Conservation (phyloP, 2,113 vertebrate species). For the Dolichallabes microphthalmus region DNA sequence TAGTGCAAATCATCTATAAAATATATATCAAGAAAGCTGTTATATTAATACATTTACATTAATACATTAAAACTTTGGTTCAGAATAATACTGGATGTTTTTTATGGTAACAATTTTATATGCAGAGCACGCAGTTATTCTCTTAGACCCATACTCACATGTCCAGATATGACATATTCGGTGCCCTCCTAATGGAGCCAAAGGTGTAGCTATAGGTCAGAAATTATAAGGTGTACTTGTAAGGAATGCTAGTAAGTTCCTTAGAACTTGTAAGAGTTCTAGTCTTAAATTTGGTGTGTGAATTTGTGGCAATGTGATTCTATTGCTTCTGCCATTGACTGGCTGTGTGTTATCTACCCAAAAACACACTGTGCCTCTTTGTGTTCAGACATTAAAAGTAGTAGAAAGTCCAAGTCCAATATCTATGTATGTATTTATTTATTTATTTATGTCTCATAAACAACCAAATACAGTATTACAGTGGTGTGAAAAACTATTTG, state of each 20-base stretch:
- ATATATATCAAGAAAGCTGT: neutral
- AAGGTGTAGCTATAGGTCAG: neutral
- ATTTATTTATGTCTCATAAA: no score
- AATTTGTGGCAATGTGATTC: neutral
- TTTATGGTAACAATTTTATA: neutral
- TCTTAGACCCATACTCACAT: neutral
- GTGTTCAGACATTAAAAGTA: neutral
- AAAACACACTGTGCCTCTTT: no score
- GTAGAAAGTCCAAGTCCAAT: neutral
- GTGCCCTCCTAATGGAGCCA: neutral
- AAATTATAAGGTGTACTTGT: neutral
- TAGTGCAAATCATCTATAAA: neutral
- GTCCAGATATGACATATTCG: neutral
- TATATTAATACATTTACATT: neutral
- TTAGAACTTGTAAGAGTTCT: neutral
- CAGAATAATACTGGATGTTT: neutral
- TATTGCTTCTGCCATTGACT: neutral
- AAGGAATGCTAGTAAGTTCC: neutral
- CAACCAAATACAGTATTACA: no score
- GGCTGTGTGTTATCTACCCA: neutral
- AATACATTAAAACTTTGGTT: neutral
- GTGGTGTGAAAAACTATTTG: no score
- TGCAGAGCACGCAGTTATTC: neutral
- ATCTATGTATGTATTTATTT: no score
- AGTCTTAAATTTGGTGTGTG: neutral